Percentiles rank a stretch among this genome's conserved stretches.
phyloP scores from a whole-genome alignment of 2,888 invertebrate species.

The Dioctria rufipes region DNA sequence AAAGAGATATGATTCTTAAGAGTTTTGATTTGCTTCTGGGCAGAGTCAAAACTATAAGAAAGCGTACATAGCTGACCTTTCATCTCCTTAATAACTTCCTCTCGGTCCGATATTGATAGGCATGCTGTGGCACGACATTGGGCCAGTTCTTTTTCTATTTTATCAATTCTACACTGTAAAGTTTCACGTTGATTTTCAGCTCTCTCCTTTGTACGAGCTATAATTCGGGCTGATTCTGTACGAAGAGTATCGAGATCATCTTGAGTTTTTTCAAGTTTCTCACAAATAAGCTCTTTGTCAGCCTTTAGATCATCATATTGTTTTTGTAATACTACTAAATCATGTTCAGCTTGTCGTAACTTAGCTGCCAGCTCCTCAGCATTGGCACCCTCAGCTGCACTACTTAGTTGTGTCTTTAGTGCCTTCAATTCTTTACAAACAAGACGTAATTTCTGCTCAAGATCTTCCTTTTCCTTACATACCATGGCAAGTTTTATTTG shows the following conservation, averaged over 20 bases:
- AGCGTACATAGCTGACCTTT: slow-evolving; percentile 68
- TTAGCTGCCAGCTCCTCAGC: slow-evolving; percentile 57
- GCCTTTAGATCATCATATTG: slow-evolving; percentile 66
- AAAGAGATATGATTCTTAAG: slow-evolving; percentile 66
- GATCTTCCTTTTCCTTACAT: slow-evolving; percentile 64
- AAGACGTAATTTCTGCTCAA: slow-evolving; percentile 63
- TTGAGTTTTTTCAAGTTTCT: slow-evolving; percentile 62
- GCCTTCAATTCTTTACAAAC: slow-evolving; percentile 60
- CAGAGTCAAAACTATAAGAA: slow-evolving; percentile 69
- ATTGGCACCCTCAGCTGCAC: slow-evolving; percentile 62
- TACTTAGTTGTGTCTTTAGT: slow-evolving; percentile 66
- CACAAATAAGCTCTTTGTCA: slow-evolving; percentile 59
- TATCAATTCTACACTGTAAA: slow-evolving; percentile 67
- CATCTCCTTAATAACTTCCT: slow-evolving; percentile 68
- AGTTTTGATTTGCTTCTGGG: slow-evolving; percentile 69
- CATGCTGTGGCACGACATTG: slow-evolving; percentile 68
- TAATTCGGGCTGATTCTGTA: slow-evolving; percentile 64
- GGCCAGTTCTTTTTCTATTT: slow-evolving; percentile 68
- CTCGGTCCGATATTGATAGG: slow-evolving; percentile 67
- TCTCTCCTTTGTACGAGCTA: slow-evolving; percentile 67
- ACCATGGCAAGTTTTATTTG: slow-evolving; percentile 66
- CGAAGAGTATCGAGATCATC: slow-evolving; percentile 65
- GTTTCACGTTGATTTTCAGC: slow-evolving; percentile 67
- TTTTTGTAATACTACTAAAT: slow-evolving; percentile 67
- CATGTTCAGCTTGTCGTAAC: slow-evolving; percentile 65